phyloP scores from a whole-genome alignment of 2,888 invertebrate species.

The Xanthorhoe spadicearia region DNA sequence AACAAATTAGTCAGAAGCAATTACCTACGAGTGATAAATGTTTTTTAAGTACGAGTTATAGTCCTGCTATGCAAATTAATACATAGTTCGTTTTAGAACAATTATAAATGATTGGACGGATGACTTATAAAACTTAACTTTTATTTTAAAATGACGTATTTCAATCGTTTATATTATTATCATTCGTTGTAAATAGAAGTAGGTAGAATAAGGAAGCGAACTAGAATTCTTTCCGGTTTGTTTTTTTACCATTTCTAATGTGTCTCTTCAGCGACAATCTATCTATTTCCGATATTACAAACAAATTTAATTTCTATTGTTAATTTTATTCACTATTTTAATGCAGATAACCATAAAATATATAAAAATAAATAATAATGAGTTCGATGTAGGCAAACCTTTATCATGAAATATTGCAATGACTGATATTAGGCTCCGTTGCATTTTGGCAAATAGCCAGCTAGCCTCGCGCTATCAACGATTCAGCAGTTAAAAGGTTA shows the following conservation, averaged over 20 bases:
- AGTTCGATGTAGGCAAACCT: conserved; percentile 34
- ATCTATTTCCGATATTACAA: too few species aligned
- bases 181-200: not conserved
- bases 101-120: conserved; percentile 31
- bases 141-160: not conserved
- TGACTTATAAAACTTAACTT: not conserved
- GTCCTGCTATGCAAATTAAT: conserved; percentile 43
- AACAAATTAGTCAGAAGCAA: conserved; percentile 32
- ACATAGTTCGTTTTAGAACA: conserved; percentile 25
- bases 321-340: too few species aligned
- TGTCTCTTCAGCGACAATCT: too few species aligned
- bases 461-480: conserved; percentile 52
- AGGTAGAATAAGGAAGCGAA: too few species aligned
- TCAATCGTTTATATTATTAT: not conserved
- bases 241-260: not conserved
- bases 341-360: too few species aligned
- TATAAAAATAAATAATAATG: too few species aligned
- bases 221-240: not conserved
- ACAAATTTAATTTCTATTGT: not conserved
- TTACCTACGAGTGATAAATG: conserved; percentile 41
- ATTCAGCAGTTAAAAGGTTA: not conserved
- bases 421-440: conserved; percentile 62
- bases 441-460: conserved; percentile 63
- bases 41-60: conserved; percentile 39
- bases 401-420: conserved; percentile 52